A percentile compares a stretch with the other conserved stretches of the same genome.
Conservation (phyloP, 2,888 invertebrate genomes). For the Xanthostigma xanthostigma region DNA sequence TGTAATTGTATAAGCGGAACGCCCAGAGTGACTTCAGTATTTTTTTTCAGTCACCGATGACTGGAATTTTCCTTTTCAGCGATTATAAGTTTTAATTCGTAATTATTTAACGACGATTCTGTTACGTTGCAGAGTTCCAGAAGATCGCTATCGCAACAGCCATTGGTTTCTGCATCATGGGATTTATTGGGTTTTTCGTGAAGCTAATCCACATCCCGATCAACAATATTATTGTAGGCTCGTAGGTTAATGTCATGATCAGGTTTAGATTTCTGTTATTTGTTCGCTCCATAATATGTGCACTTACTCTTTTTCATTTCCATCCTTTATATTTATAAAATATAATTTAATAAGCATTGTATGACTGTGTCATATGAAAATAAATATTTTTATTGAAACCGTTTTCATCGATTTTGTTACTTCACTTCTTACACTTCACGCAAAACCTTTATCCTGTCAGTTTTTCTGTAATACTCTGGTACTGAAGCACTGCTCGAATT, state of each 20-base stretch:
- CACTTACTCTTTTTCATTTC: too few species aligned
- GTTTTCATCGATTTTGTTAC: too few species aligned
- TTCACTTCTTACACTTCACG: too few species aligned
- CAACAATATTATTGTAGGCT: conserved; percentile 88
- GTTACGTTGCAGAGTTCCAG: conserved; percentile 74
- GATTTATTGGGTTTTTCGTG: conserved; percentile 99
- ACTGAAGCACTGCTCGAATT: too few species aligned
- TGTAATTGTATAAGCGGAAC: neutral
- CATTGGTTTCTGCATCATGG: conserved; percentile 99
- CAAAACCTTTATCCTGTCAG: too few species aligned
- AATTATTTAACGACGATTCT: conserved; percentile 3
- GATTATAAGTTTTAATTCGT: neutral
- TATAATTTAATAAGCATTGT: too few species aligned
- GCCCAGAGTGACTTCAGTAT: neutral
- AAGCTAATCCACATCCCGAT: conserved; percentile 99
- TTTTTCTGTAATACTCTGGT: too few species aligned
- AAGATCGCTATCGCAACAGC: conserved; percentile 99
- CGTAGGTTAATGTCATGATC: conserved; percentile 29
- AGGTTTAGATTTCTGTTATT: too few species aligned
- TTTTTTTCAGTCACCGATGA: conserved; percentile 3
- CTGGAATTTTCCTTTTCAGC: neutral
- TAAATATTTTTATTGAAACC: too few species aligned
- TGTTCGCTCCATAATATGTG: too few species aligned
- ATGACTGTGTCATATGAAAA: too few species aligned
- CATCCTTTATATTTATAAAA: too few species aligned